Conservation (phyloP, 2,797 vertebrate genomes). For the Semaprochilodus insignis region DNA sequence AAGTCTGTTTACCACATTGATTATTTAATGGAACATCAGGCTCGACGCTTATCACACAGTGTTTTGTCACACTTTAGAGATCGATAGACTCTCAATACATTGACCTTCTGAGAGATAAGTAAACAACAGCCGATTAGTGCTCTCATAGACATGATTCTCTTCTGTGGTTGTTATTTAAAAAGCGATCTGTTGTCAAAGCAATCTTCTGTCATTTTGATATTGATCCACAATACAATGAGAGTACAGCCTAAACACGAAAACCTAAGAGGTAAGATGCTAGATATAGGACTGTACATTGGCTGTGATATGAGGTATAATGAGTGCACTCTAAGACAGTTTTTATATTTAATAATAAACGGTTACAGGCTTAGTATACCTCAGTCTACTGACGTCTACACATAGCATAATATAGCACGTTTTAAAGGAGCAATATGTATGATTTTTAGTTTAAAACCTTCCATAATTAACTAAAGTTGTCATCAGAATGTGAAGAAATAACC, state of each 20-base stretch:
- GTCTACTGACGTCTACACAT: too few species aligned
- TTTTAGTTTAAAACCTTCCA: too few species aligned
- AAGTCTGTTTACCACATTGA: conserved; percentile 91
- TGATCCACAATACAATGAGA: conserved; percentile 21
- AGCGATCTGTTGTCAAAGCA: conserved; percentile 41
- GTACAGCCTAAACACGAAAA: conserved; percentile 24
- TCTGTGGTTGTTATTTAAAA: conserved; percentile 45
- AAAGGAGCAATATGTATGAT: neutral
- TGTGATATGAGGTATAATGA: neutral
- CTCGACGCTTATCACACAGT: conserved; percentile 81
- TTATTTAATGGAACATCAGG: conserved; percentile 99
- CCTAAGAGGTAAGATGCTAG: neutral
- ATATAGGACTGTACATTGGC: neutral
- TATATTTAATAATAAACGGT: neutral
- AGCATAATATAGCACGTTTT: neutral
- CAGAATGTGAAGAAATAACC: too few species aligned
- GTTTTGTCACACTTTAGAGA: conserved; percentile 88
- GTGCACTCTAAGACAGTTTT: neutral
- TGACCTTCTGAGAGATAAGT: conserved; percentile 84
- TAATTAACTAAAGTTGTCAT: too few species aligned
- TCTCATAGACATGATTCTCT: conserved; percentile 40
- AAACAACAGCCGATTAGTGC: conserved; percentile 74
- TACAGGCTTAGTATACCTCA: neutral
- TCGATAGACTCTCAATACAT: conserved; percentile 84
- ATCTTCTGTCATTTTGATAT: conserved; percentile 45